Evolutionary conservation across 2,113 vertebrate genomes (phyloP).

Genomic region (Girardinichthys multiradiatus): DNA sequence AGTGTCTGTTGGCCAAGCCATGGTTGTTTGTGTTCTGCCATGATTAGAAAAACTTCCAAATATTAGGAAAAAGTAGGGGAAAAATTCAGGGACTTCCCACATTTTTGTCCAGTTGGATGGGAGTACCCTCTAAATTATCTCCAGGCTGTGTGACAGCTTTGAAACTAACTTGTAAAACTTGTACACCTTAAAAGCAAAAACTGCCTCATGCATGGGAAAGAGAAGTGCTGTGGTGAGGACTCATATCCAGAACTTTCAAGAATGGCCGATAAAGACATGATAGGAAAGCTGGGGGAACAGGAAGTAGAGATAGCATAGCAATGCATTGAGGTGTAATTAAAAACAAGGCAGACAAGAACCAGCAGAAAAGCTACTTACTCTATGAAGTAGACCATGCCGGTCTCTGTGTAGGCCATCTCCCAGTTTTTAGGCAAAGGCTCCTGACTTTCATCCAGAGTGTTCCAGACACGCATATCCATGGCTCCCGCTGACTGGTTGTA

Average conservation of each 20-base stretch:
- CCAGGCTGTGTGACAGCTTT: neutral
- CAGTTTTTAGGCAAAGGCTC: constrained; percentile 93
- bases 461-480: constrained; percentile 89
- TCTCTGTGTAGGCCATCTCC: constrained; percentile 99
- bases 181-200: neutral
- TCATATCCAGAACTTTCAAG: constrained; percentile 20
- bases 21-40: neutral
- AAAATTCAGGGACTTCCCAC: neutral
- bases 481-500: constrained; percentile 89
- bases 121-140: neutral
- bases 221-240: constrained; percentile 6
- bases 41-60: neutral
- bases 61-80: neutral
- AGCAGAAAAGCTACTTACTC: constrained; percentile 86
- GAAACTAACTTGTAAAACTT: too few species aligned
- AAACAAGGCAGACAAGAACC: constrained; percentile 16
- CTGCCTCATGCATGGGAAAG: neutral
- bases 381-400: constrained; percentile 98
- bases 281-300: constrained; percentile 1
- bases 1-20: neutral
- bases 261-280: constrained; percentile 4
- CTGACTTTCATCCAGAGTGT: constrained; percentile 88
- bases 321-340: constrained; percentile 30
- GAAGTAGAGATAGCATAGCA: constrained; percentile 5
- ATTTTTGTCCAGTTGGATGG: neutral